These are phyloP conservation scores for Brachypalpus laphriformis DNA, from an alignment of 2,888 invertebrate genomes.

Conservation along the genomic window DNA sequence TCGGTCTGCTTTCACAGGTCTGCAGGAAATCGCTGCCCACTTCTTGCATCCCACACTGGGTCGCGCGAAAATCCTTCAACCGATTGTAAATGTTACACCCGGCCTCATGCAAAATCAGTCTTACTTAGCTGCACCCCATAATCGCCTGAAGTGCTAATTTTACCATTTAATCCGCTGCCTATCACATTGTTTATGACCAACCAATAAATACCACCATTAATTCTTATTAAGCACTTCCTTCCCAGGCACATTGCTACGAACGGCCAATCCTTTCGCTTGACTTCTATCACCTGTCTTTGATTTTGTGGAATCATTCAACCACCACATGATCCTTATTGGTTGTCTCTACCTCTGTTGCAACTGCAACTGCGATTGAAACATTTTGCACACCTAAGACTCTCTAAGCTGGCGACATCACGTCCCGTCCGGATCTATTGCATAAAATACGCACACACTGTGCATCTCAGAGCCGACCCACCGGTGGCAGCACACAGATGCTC, in stretches of 20 bases:
- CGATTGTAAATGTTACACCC: neutral
- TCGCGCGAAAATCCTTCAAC: too few relatives aligned
- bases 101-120: conserved; percentile 40
- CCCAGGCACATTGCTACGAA: conserved; percentile 3
- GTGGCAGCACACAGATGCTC: conserved; percentile 63
- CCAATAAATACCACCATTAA: conserved; percentile 68
- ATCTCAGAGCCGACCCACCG: neutral
- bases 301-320: too few relatives aligned
- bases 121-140: conserved; percentile 56
- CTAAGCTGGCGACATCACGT: conserved; percentile 64
- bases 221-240: conserved; percentile 71
- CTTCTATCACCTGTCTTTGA: conserved; percentile 70
- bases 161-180: conserved; percentile 67
- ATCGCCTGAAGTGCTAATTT: conserved; percentile 63
- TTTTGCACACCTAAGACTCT: conserved; percentile 67
- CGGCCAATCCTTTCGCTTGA: conserved; percentile 69
- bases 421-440: conserved; percentile 7
- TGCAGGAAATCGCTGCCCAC: too few relatives aligned
- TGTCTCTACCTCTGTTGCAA: neutral
- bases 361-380: conserved; percentile 58
- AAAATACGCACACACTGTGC: neutral
- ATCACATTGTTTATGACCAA: conserved; percentile 71
- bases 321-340: conserved; percentile 64
- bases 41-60: too few relatives aligned
- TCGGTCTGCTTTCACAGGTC: too few relatives aligned